These are phyloP conservation scores for Pluvialis apricaria DNA, from an alignment of 2,113 vertebrate genomes.

Conservation along the genomic window DNA sequence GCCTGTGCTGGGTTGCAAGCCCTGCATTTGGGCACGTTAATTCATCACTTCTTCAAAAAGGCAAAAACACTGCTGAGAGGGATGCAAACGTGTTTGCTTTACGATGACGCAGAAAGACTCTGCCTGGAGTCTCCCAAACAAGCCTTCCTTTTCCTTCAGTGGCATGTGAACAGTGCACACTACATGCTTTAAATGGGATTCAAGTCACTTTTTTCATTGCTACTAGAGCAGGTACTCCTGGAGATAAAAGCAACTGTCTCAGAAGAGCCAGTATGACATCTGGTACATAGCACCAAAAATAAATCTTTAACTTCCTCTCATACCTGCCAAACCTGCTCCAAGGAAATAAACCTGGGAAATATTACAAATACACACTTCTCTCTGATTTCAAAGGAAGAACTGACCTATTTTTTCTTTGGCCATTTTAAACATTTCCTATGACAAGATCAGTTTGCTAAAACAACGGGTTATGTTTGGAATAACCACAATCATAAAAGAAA, in stretches of 20 bases:
- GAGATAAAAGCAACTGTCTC: conserved; percentile 69
- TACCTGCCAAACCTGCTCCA: conserved; percentile 60
- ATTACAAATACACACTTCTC: conserved; percentile 48
- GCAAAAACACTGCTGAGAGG: not conserved
- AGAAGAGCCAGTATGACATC: conserved; percentile 65
- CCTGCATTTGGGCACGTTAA: not conserved
- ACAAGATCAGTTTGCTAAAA: conserved; percentile 39
- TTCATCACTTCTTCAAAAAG: not conserved
- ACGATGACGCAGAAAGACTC: not conserved
- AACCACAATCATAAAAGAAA: not conserved
- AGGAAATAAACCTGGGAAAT: conserved; percentile 58
- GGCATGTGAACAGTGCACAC: conserved; percentile 38
- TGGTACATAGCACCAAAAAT: conserved; percentile 64
- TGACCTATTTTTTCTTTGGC: conserved; percentile 61
- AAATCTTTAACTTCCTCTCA: conserved; percentile 69
- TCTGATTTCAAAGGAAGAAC: conserved; percentile 62
- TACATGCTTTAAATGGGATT: conserved; percentile 56
- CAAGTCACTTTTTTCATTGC: conserved; percentile 49
- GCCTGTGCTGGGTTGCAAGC: not conserved
- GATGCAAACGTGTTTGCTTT: conserved; percentile 28
- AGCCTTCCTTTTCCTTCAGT: conserved; percentile 19
- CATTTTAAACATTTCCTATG: conserved; percentile 27
- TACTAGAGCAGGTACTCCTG: conserved; percentile 52
- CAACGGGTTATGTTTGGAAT: conserved; percentile 16
- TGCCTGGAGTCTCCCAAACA: conserved; percentile 47